These are phyloP conservation scores for Drosophila setosimentum DNA, from an alignment of 2,888 invertebrate genomes.

Conservation along the genomic window DNA sequence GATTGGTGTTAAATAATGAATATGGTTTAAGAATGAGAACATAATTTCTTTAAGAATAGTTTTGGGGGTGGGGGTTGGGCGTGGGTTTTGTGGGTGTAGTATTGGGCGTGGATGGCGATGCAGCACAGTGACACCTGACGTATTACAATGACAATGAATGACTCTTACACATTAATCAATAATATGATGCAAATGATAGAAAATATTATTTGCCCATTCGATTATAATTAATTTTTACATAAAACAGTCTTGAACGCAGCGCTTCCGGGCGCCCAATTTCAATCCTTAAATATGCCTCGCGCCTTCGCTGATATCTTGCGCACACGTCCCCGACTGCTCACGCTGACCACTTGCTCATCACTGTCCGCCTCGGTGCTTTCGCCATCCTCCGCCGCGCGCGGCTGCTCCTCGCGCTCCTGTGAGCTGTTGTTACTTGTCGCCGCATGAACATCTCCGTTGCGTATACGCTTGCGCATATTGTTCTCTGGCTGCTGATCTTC, in stretches of 20 bases:
- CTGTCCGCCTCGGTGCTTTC: slow-evolving; percentile 72
- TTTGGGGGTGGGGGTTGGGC: not conserved
- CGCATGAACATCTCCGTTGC: slow-evolving; percentile 63
- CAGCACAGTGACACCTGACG: slow-evolving; percentile 50
- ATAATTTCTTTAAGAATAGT: slow-evolving; percentile 40
- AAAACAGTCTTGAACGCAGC: slow-evolving; percentile 70
- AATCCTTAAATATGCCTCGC: slow-evolving; percentile 87
- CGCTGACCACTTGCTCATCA: slow-evolving; percentile 86
- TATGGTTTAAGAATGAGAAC: slow-evolving; percentile 53
- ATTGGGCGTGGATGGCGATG: slow-evolving; percentile 20
- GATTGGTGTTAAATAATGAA: slow-evolving; percentile 42
- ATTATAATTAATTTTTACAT: slow-evolving; percentile 74
- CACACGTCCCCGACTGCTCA: slow-evolving; percentile 93
- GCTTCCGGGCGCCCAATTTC: slow-evolving; percentile 57
- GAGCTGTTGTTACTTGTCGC: slow-evolving; percentile 33
- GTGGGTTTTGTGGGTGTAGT: not conserved
- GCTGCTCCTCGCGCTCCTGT: slow-evolving; percentile 40
- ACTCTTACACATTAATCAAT: slow-evolving; percentile 80
- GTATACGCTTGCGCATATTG: slow-evolving; percentile 58
- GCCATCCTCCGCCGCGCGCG: slow-evolving; percentile 32
- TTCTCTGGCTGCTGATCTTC: slow-evolving; percentile 78
- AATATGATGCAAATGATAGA: slow-evolving; percentile 65
- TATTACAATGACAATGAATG: slow-evolving; percentile 59
- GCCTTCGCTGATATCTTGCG: slow-evolving; percentile 93
- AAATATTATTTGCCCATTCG: slow-evolving; percentile 40